Evolutionary conservation across 1,140 invertebrate species (phyloP).

Genomic region (Pseudomyrmex flavicornis): DNA sequence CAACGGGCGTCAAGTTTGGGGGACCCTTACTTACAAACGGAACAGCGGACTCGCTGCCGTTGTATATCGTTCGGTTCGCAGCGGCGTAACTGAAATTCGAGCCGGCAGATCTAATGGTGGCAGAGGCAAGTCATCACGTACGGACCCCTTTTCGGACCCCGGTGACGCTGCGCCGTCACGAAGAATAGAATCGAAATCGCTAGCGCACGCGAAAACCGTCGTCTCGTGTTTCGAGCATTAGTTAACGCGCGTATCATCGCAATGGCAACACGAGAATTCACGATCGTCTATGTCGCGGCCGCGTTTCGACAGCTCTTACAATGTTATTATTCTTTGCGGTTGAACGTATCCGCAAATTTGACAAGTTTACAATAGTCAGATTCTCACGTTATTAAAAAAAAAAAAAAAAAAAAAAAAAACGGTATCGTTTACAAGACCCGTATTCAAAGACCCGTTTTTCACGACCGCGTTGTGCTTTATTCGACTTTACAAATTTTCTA

Average conservation of each 20-base stretch:
- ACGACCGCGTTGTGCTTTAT: background rate
- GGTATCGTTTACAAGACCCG: too few relatives aligned
- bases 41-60: conserved; percentile 32
- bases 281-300: conserved; percentile 11
- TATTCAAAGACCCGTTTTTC: background rate
- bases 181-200: conserved; percentile 62
- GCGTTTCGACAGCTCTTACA: background rate
- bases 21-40: conserved; percentile 11
- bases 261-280: conserved; percentile 33
- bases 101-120: conserved; percentile 82
- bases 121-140: conserved; percentile 81
- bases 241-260: conserved; percentile 75
- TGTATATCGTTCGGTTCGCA: conserved; percentile 41
- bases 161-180: conserved; percentile 21
- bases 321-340: conserved; percentile 32
- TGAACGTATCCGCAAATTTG: background rate
- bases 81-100: conserved; percentile 81
- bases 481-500: background rate
- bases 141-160: conserved; percentile 27
- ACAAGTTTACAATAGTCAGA: too few relatives aligned
- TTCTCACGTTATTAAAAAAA: too few relatives aligned
- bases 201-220: conserved; percentile 55
- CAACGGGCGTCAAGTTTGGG: conserved; percentile 18
- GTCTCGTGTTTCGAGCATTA: conserved; percentile 72
- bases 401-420: too few relatives aligned